These are phyloP conservation scores for Barypeithes pellucidus DNA, from an alignment of 2,888 invertebrate genomes.

Conservation along the genomic window DNA sequence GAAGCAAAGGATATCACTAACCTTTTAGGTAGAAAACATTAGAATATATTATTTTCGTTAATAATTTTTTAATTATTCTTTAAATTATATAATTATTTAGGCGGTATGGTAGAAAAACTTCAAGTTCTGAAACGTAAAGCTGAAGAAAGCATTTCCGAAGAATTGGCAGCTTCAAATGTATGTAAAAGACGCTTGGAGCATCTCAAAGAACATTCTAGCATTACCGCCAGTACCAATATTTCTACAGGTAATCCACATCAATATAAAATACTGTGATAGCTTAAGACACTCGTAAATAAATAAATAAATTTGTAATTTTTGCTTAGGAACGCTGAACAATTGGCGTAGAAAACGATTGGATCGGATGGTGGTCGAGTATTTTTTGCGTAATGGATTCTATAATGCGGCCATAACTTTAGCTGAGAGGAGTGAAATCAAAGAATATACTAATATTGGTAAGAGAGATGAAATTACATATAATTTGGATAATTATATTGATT, in stretches of 20 bases:
- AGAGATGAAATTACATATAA: not conserved
- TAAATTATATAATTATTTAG: slow-evolving; percentile 27
- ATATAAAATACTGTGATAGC: too few species aligned
- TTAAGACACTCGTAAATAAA: too few species aligned
- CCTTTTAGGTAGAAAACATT: slow-evolving; percentile 74
- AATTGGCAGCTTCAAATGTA: slow-evolving; percentile 90
- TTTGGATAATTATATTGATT: too few species aligned
- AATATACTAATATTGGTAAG: slow-evolving; percentile 92
- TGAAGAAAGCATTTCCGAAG: slow-evolving; percentile 93
- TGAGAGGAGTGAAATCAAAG: slow-evolving; percentile 84
- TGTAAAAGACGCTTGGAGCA: slow-evolving; percentile 96
- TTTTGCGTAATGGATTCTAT: slow-evolving; percentile 95
- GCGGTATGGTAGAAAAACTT: slow-evolving; percentile 91
- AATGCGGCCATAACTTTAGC: slow-evolving; percentile 93
- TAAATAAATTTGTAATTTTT: not conserved
- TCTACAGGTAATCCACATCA: slow-evolving; percentile 24
- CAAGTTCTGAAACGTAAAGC: slow-evolving; percentile 94
- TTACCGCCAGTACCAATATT: slow-evolving; percentile 19
- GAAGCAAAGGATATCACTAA: slow-evolving; percentile 83
- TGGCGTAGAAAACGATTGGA: slow-evolving; percentile 93
- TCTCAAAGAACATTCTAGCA: slow-evolving; percentile 77
- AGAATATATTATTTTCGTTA: not conserved
- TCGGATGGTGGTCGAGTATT: slow-evolving; percentile 97
- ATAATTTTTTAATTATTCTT: slow-evolving; percentile 1
- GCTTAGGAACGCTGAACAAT: slow-evolving; percentile 76